A percentile compares a stretch with the other conserved stretches of the same genome.
phyloP scores from a whole-genome alignment of 2,888 invertebrate species.

The Coelopa pilipes region DNA sequence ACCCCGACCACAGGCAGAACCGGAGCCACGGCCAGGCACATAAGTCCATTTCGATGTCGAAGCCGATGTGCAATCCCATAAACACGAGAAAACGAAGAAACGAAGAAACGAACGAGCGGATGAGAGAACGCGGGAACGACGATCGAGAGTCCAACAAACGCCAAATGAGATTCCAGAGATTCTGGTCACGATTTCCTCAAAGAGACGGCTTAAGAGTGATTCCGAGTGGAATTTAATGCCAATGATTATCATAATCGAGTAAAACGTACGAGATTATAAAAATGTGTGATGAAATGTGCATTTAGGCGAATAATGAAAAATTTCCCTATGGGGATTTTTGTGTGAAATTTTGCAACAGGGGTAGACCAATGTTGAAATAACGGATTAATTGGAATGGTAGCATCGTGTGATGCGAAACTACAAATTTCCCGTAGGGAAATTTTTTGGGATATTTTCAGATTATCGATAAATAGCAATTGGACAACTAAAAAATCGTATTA shows the following conservation, averaged over 20 bases:
- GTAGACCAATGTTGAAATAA: background rate
- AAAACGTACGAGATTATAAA: too few species aligned
- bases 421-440: background rate
- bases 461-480: too few species aligned
- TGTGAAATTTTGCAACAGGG: background rate
- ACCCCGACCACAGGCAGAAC: too few species aligned
- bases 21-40: background rate
- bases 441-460: background rate
- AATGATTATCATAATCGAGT: conserved; percentile 2
- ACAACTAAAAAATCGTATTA: too few species aligned
- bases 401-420: background rate
- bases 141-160: background rate
- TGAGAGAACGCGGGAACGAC: too few species aligned
- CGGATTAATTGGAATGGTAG: background rate
- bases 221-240: background rate
- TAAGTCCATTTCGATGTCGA: background rate
- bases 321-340: background rate
- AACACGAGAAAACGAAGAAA: too few species aligned
- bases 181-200: conserved; percentile 25
- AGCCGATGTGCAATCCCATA: background rate
- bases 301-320: background rate
- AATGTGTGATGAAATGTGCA: background rate
- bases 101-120: too few species aligned
- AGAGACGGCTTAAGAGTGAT: conserved; percentile 10
- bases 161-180: conserved; percentile 11